Percentiles rank a stretch among this genome's conserved stretches.
Evolutionary conservation across 2,797 vertebrate species (phyloP).

Genomic region (Coracias cyanogaster): DNA sequence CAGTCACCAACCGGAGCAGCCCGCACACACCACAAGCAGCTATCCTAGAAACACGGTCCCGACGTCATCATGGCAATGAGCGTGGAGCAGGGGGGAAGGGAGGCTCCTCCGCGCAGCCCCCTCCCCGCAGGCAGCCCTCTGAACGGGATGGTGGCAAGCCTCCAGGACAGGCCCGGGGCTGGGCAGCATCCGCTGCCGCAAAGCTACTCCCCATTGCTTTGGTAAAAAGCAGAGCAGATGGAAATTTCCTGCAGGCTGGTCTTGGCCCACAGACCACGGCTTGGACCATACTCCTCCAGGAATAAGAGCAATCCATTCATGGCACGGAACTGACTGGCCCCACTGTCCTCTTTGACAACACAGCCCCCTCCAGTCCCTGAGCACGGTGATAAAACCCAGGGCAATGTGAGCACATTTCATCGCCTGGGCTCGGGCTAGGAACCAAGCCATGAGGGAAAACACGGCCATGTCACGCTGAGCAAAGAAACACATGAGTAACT

Average conservation of each 20-base stretch:
- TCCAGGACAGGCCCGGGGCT: not conserved
- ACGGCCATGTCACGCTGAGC: slow-evolving; percentile 25
- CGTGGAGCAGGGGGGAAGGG: not conserved
- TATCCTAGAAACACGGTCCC: not conserved
- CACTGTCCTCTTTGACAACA: slow-evolving; percentile 13
- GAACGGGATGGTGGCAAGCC: not conserved
- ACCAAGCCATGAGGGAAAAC: slow-evolving; percentile 34
- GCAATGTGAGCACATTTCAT: not conserved
- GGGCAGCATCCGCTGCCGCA: not conserved
- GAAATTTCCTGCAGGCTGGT: slow-evolving; percentile 41
- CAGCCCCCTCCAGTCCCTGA: not conserved
- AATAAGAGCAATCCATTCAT: slow-evolving; percentile 43
- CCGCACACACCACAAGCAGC: not conserved
- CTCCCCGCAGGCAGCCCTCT: not conserved
- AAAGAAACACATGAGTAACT: slow-evolving; percentile 54
- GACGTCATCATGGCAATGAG: not conserved
- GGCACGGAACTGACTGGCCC: slow-evolving; percentile 8
- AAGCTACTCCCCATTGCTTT: not conserved
- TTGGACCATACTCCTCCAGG: not conserved
- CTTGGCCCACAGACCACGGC: slow-evolving; percentile 28
- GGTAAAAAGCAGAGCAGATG: slow-evolving; percentile 21
- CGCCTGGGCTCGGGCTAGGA: slow-evolving; percentile 2
- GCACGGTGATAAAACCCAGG: not conserved
- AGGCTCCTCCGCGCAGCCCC: not conserved
- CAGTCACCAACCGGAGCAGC: not conserved